These are phyloP conservation scores for Zaprionus tsacasi DNA, from an alignment of 1,140 invertebrate species.

Conservation along the genomic window DNA sequence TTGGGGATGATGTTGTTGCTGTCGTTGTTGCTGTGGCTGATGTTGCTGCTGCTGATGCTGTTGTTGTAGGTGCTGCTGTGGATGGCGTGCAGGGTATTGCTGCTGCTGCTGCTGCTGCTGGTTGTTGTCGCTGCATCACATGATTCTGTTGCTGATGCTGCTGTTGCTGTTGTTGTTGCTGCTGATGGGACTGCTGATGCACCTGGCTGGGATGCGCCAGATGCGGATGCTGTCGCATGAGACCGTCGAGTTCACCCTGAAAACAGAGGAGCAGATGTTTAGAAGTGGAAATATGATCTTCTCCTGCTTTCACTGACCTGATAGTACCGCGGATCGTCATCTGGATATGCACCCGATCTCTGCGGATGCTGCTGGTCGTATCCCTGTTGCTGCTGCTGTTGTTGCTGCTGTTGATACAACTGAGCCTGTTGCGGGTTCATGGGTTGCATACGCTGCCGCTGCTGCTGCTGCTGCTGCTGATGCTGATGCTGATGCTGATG, in stretches of 20 bases:
- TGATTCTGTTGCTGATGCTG: slow-evolving; percentile 60
- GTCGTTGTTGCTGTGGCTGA: slow-evolving; percentile 21
- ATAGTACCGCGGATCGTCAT: slow-evolving; percentile 88
- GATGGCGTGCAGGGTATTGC: slow-evolving; percentile 30
- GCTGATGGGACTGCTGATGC: slow-evolving; percentile 78
- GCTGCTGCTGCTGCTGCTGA: slow-evolving; percentile 47
- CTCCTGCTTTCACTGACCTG: slow-evolving; percentile 65
- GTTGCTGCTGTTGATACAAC: slow-evolving; percentile 64
- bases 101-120: slow-evolving; percentile 33
- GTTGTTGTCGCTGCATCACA: slow-evolving; percentile 61
- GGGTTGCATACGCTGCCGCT: slow-evolving; percentile 60
- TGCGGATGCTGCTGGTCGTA: slow-evolving; percentile 58
- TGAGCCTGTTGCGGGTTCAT: slow-evolving; percentile 69
- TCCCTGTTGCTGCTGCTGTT: slow-evolving; percentile 66
- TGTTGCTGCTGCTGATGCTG: slow-evolving; percentile 22
- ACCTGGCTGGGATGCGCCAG: slow-evolving; percentile 86
- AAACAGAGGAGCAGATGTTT: too few species aligned
- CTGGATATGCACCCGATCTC: slow-evolving; percentile 71
- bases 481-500: slow-evolving; percentile 61
- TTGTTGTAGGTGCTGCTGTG: slow-evolving; percentile 14
- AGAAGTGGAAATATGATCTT: too few species aligned
- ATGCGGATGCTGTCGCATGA: slow-evolving; percentile 90
- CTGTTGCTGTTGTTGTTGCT: slow-evolving; percentile 67
- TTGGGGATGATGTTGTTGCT: slow-evolving; percentile 21
- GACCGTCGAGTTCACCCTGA: slow-evolving; percentile 89